Base-by-base conservation (phyloP, 2,113 vertebrate species). In the Lophotis ruficrista region DNA sequence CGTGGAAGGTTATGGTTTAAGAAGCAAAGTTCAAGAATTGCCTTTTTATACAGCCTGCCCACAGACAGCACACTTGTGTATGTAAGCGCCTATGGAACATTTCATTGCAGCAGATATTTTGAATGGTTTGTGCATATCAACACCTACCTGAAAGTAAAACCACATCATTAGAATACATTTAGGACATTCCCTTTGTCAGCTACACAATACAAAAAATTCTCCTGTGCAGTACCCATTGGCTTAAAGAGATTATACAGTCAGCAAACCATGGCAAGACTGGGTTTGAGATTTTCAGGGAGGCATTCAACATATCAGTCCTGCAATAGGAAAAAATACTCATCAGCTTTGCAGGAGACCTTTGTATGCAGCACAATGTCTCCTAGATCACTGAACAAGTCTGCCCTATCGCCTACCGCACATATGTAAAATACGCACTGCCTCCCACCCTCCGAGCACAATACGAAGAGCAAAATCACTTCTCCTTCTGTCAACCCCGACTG, bases 1-100 rank as follows among this genome's bases (percentile, higher is more conserved):
- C 51, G 58, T 70, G 82, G 85, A 96, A 91, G 38, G n/a, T 62
- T 80, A 85, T 27, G 47, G 54, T 92, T 97, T 89, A 73, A 93
- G 51, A 92, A 80, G 68, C 23, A 90, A 95, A 80, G 85, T 88
- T 82, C 65, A 60, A 11, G 5, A 88, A 58, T 85, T 0, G 0
- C 16, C 31, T 80, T 23, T 69, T 57, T 51, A 22, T 57, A 45
- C 15, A 80, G 35, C 12, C 69, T 60, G 60, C 58, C 77, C 64
- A 73, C 62, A 90, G 54, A 81, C 6, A 54, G 30, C 20, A 51
- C 18, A 38, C 14, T 25, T 31, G 7, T 22, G 12, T 45, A 13
- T 10, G 31, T 20, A 78, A 72, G 9, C 3, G 77, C 37, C 50
- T 64, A 47, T 37, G 24, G 70, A 90, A 69, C 15, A 38, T 30